Evolutionary conservation across 2,888 invertebrate species (phyloP).

Genomic region (Thymelicus lineola): DNA sequence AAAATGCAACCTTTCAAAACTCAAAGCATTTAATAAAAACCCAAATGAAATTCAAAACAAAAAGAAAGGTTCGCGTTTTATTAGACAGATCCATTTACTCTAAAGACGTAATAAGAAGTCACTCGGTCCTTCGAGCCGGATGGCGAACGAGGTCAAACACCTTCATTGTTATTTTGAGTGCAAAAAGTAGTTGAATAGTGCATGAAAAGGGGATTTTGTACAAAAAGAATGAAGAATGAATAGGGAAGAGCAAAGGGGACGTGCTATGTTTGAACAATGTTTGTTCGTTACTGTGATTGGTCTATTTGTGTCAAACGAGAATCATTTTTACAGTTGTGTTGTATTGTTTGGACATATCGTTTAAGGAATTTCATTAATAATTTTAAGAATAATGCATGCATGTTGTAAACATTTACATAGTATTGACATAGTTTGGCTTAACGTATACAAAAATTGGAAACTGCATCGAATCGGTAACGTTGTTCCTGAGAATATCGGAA

Average conservation of each 20-base stretch:
- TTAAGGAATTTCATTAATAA: not conserved
- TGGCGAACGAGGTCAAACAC: slow-evolving; percentile 31
- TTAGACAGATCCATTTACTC: slow-evolving; percentile 31
- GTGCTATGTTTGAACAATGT: slow-evolving; percentile 27
- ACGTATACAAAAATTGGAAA: too few relatives aligned
- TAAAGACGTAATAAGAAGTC: slow-evolving; percentile 33
- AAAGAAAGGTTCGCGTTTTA: slow-evolving; percentile 16
- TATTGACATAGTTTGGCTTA: too few relatives aligned
- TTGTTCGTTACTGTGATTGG: slow-evolving; percentile 12
- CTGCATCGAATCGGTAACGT: too few relatives aligned
- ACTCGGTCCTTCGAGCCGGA: slow-evolving; percentile 36
- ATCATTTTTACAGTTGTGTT: not conserved
- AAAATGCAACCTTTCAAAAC: not conserved
- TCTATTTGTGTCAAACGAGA: slow-evolving; percentile 4
- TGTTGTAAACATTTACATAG: too few relatives aligned
- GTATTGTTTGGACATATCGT: not conserved
- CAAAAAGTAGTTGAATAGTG: slow-evolving; percentile 38
- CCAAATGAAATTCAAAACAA: slow-evolving; percentile 4
- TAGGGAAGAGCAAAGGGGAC: not conserved
- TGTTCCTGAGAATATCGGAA: too few relatives aligned
- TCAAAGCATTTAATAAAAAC: not conserved
- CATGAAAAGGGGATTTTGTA: slow-evolving; percentile 30
- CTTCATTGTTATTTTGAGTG: slow-evolving; percentile 38
- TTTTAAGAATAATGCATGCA: too few relatives aligned
- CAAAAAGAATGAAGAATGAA: slow-evolving; percentile 30